Percentiles rank a stretch among this genome's conserved stretches.
phyloP scores from a whole-genome alignment of 2,113 vertebrate species.

The Oxyura jamaicensis region DNA sequence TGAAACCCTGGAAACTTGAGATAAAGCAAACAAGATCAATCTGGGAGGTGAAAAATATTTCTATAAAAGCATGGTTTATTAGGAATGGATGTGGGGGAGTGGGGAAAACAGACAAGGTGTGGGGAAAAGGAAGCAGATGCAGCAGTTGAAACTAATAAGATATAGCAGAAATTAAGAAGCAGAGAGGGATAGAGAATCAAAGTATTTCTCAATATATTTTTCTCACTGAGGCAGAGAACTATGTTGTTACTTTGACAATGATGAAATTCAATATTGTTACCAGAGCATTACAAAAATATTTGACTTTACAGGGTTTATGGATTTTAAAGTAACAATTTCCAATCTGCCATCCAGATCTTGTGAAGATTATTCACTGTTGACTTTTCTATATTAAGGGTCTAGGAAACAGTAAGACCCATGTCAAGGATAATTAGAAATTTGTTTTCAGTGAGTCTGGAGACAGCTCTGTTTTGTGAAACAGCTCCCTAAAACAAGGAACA shows the following conservation, averaged over 20 bases:
- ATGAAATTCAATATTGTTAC: background rate
- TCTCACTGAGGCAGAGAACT: background rate
- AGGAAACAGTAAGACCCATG: background rate
- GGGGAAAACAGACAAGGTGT: background rate
- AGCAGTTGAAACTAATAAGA: background rate
- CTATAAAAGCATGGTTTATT: background rate
- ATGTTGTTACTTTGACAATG: background rate
- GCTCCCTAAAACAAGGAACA: background rate
- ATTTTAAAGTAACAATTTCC: background rate
- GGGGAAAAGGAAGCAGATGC: background rate
- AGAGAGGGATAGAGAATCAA: background rate
- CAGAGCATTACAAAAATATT: background rate
- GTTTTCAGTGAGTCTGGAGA: background rate
- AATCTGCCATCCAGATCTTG: background rate
- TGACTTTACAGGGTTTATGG: background rate
- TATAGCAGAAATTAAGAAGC: background rate
- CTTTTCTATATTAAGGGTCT: background rate
- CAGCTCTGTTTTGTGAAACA: background rate
- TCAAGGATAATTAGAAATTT: background rate
- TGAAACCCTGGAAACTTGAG: background rate
- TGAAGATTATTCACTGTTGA: background rate
- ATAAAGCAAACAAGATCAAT: background rate
- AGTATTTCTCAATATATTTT: background rate
- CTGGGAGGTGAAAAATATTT: background rate
- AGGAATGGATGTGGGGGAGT: background rate